phyloP scores from a whole-genome alignment of 92 coral and sea anemone species.

The Paramuricea clavata region DNA sequence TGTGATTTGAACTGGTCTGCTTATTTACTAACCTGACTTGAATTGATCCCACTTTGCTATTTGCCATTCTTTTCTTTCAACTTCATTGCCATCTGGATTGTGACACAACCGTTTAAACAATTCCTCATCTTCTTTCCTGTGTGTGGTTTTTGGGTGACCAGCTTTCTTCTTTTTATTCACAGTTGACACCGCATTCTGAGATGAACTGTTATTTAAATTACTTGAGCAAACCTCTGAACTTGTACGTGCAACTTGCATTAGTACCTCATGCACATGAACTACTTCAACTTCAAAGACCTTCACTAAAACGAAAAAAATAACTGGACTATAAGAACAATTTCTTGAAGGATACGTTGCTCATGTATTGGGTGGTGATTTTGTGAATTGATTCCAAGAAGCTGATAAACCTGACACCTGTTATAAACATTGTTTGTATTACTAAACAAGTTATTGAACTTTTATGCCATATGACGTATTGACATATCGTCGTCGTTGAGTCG shows the following conservation, averaged over 20 bases:
- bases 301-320: constrained; percentile 56
- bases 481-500: too few species aligned
- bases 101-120: constrained; percentile 67
- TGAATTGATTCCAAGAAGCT: too few species aligned
- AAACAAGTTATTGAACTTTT: too few species aligned
- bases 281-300: constrained; percentile 66
- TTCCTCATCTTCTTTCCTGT: constrained; percentile 74
- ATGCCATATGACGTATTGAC: too few species aligned
- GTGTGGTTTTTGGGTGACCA: constrained; percentile 71
- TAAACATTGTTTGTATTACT: too few species aligned
- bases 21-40: constrained; percentile 64
- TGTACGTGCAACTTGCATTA: constrained; percentile 60
- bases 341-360: too few species aligned
- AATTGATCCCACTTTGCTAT: constrained; percentile 34
- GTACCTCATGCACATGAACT: constrained; percentile 44
- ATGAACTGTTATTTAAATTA: constrained; percentile 32
- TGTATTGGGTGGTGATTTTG: too few species aligned
- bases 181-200: constrained; percentile 45
- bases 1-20: constrained; percentile 56
- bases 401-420: too few species aligned
- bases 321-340: not conserved
- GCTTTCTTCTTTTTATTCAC: constrained; percentile 52
- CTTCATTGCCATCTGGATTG: constrained; percentile 64
- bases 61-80: constrained; percentile 54
- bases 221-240: constrained; percentile 50